phyloP scores from a whole-genome alignment of 2,113 vertebrate genomes.

The Rutilus rutilus region DNA sequence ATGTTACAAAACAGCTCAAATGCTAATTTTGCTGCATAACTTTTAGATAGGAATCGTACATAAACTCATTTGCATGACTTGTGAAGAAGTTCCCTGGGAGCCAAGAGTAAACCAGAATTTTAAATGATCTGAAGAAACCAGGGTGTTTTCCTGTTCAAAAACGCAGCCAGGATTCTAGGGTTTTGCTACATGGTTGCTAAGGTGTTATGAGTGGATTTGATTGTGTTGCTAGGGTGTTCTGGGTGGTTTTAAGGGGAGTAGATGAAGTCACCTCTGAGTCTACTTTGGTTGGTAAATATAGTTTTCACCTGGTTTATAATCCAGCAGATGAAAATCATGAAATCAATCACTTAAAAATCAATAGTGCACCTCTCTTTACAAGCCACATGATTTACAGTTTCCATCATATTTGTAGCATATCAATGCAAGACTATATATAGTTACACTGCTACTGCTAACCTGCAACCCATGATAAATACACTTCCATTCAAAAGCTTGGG shows the following conservation, averaged over 20 bases:
- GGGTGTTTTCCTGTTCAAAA: too few relatives aligned
- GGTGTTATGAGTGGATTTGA: not conserved
- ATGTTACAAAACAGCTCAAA: not conserved
- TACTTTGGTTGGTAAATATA: not conserved
- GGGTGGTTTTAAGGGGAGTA: too few relatives aligned
- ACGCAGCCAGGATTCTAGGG: too few relatives aligned
- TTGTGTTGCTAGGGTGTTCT: not conserved
- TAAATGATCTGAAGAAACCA: not conserved
- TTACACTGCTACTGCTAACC: too few relatives aligned
- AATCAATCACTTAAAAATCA: not conserved
- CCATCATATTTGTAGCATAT: too few relatives aligned
- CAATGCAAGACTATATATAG: too few relatives aligned
- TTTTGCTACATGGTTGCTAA: too few relatives aligned
- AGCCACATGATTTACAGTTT: too few relatives aligned
- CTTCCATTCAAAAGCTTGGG: too few relatives aligned
- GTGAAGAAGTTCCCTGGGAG: not conserved
- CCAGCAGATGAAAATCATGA: not conserved
- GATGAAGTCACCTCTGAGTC: too few relatives aligned
- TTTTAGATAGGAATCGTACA: not conserved
- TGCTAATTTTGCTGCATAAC: not conserved
- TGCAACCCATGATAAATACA: too few relatives aligned
- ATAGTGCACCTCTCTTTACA: too few relatives aligned
- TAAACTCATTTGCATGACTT: slow-evolving; percentile 2
- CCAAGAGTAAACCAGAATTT: not conserved
- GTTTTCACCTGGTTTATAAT: not conserved